These are phyloP conservation scores for Leuctra nigra DNA, from an alignment of 2,888 invertebrate genomes.

Conservation along the genomic window DNA sequence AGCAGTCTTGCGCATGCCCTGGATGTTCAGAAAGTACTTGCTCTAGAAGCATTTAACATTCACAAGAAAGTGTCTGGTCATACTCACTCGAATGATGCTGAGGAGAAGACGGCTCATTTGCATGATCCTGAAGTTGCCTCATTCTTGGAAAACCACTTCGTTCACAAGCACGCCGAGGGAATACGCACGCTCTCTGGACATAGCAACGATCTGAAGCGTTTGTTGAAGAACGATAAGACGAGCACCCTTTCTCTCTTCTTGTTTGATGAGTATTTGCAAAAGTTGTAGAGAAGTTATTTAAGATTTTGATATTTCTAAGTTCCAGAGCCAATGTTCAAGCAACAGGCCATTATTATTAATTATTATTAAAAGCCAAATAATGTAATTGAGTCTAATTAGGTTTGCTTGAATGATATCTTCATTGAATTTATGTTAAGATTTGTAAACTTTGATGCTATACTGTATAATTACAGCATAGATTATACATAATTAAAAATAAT, in stretches of 20 bases:
- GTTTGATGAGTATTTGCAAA: constrained; percentile 61
- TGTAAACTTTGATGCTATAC: too few relatives aligned
- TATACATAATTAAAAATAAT: too few relatives aligned
- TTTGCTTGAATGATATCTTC: too few relatives aligned
- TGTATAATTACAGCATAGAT: too few relatives aligned
- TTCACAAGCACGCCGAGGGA: constrained; percentile 57
- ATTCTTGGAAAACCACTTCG: constrained; percentile 69
- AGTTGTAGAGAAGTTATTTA: constrained; percentile 25
- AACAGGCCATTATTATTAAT: too few relatives aligned
- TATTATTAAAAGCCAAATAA: too few relatives aligned
- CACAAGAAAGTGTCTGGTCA: constrained; percentile 59
- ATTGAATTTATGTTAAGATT: too few relatives aligned
- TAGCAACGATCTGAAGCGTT: constrained; percentile 60
- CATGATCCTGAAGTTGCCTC: constrained; percentile 64
- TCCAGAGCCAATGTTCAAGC: too few relatives aligned
- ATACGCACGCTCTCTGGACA: constrained; percentile 68
- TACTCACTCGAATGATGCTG: constrained; percentile 59
- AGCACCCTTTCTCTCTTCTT: constrained; percentile 60
- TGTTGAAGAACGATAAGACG: constrained; percentile 51
- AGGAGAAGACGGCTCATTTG: constrained; percentile 48
- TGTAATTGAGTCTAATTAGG: too few relatives aligned
- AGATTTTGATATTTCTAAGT: too few relatives aligned
- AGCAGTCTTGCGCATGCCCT: constrained; percentile 66
- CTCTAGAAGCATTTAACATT: constrained; percentile 57
- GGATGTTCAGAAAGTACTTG: constrained; percentile 66